phyloP scores from a whole-genome alignment of 2,113 vertebrate species.

The Tachysurus vachellii region DNA sequence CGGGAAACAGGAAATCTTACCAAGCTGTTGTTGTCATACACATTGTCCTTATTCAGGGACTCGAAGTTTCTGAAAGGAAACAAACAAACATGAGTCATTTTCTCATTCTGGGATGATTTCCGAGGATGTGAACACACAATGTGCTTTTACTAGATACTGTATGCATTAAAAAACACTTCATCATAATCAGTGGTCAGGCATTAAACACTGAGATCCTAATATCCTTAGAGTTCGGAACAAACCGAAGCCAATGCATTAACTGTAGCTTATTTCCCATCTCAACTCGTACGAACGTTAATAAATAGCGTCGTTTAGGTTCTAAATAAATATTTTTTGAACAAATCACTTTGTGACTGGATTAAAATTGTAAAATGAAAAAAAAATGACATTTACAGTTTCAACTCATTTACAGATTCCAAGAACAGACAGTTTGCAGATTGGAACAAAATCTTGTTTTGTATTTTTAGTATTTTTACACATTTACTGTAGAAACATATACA shows the following conservation, averaged over 20 bases:
- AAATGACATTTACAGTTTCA: not conserved
- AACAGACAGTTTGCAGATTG: not conserved
- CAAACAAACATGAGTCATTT: conserved; percentile 38
- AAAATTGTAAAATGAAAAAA: not conserved
- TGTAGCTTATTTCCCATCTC: not conserved
- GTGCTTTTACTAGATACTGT: not conserved
- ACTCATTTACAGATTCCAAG: not conserved
- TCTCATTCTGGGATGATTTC: not conserved
- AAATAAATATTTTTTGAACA: not conserved
- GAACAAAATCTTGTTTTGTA: not conserved
- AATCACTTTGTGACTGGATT: not conserved
- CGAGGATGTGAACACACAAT: not conserved
- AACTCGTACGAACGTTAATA: not conserved
- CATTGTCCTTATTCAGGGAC: conserved; percentile 86
- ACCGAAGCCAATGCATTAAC: not conserved
- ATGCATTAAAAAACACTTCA: not conserved
- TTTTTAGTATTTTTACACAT: not conserved
- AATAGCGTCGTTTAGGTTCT: not conserved
- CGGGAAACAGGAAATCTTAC: conserved; percentile 66
- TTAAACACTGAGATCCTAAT: not conserved
- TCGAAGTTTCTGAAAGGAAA: conserved; percentile 81
- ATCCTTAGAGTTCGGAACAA: not conserved
- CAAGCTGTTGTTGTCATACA: conserved; percentile 94
- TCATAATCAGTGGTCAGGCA: not conserved
- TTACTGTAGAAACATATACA: not conserved